Conservation (phyloP, 2,797 vertebrate genomes). For the Meda fulgida region DNA sequence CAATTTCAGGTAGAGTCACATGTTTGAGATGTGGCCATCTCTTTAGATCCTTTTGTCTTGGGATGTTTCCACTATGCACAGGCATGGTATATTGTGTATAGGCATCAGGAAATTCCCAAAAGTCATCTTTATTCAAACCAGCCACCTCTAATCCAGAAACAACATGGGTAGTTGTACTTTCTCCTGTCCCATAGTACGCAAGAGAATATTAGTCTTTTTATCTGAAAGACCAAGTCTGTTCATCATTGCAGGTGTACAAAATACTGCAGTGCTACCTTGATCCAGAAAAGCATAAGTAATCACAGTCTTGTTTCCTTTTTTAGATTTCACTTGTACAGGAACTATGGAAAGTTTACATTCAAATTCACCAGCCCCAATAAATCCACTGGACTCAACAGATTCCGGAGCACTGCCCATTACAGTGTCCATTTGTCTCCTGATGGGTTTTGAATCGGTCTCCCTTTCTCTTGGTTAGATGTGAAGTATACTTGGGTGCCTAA, state of each 20-base stretch:
- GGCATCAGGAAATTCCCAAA: not conserved
- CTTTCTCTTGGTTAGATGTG: not conserved
- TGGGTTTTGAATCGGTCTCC: not conserved
- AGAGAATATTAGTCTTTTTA: not conserved
- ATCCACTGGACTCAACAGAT: not conserved
- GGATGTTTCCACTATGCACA: constrained; percentile 1
- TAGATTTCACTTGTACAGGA: constrained; percentile 17
- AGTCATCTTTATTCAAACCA: not conserved
- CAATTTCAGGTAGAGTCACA: not conserved
- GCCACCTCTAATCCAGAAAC: constrained; percentile 5
- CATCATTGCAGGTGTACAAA: not conserved
- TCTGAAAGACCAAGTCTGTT: not conserved
- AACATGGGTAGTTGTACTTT: not conserved
- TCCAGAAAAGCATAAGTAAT: constrained; percentile 10
- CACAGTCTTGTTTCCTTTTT: not conserved
- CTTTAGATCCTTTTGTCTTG: not conserved
- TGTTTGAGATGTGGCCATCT: not conserved
- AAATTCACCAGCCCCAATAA: not conserved
- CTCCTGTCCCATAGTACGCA: constrained; percentile 14
- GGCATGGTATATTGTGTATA: constrained; percentile 18
- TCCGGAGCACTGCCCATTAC: not conserved
- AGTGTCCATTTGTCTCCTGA: not conserved
- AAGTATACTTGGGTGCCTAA: not conserved
- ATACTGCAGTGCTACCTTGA: constrained; percentile 9
- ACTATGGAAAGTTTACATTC: constrained; percentile 2